Evolutionary conservation across 2,888 invertebrate genomes (phyloP).

Genomic region (Suillia variegata): DNA sequence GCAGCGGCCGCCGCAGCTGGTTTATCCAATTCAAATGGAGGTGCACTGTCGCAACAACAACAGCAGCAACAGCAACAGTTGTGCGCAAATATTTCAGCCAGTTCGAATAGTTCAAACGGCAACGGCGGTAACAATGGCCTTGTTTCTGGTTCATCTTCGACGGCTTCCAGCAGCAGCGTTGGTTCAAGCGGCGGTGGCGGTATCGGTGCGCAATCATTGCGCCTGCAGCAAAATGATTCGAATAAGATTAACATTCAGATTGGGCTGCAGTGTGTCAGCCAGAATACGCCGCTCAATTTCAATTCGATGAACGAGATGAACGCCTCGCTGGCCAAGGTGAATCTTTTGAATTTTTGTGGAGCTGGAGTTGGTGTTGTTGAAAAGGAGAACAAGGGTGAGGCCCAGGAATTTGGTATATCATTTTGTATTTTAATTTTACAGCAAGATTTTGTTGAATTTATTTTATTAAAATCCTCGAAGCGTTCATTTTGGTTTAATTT

Average conservation of each 20-base stretch:
- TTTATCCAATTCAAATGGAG: not conserved
- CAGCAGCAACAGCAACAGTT: conserved; percentile 27
- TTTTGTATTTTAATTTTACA: too few species aligned
- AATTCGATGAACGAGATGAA: conserved; percentile 41
- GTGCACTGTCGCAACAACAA: not conserved
- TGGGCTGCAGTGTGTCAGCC: conserved; percentile 43
- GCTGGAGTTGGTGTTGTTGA: conserved; percentile 7
- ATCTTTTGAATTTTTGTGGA: conserved; percentile 31
- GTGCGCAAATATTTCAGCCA: conserved; percentile 54
- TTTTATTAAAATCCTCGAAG: not conserved
- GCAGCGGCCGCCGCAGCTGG: not conserved
- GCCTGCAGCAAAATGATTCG: conserved; percentile 30
- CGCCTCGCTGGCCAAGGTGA: conserved; percentile 33
- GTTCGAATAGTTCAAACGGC: conserved; percentile 23
- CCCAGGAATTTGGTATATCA: too few species aligned
- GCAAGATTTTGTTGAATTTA: too few species aligned
- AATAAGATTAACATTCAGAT: conserved; percentile 46
- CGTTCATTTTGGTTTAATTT: not conserved
- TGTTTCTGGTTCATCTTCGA: conserved; percentile 7
- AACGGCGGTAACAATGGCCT: not conserved
- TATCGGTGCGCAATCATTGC: not conserved
- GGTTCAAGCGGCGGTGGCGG: not conserved
- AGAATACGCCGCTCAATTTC: conserved; percentile 42
- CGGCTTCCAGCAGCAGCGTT: conserved; percentile 7
- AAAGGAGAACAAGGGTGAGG: conserved; percentile 35